Evolutionary conservation across 2,797 vertebrate genomes (phyloP).

Genomic region (Pangasius larnaudii): DNA sequence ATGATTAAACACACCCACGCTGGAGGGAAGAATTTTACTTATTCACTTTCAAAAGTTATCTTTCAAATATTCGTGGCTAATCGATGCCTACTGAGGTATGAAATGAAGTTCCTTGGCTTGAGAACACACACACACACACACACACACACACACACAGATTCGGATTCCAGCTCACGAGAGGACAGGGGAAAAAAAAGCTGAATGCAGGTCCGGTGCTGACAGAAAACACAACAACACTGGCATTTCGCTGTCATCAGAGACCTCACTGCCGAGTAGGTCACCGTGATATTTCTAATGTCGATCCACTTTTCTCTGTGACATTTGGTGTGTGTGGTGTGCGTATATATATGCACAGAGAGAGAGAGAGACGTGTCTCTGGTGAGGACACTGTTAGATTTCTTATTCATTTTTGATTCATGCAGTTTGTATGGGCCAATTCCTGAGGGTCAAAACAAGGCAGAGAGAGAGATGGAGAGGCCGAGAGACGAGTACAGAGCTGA

Average conservation of each 20-base stretch:
- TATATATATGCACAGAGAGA: not conserved
- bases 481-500: not conserved
- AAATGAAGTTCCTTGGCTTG: conserved; percentile 69
- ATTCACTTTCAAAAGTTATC: conserved; percentile 77
- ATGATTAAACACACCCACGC: conserved; percentile 65
- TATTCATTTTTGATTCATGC: conserved; percentile 27
- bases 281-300: conserved; percentile 39
- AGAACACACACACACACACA: conserved; percentile 29
- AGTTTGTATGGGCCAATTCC: conserved; percentile 7
- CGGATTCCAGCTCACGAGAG: conserved; percentile 20
- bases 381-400: conserved; percentile 15
- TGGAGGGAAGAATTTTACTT: conserved; percentile 64
- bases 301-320: conserved; percentile 40
- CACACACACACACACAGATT: not conserved
- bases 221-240: conserved; percentile 35
- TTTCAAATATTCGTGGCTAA: conserved; percentile 76
- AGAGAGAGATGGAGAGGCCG: not conserved
- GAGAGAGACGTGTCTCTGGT: not conserved
- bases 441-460: conserved; percentile 13
- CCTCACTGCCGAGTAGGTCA: conserved; percentile 36
- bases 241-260: conserved; percentile 44
- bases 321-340: conserved; percentile 32
- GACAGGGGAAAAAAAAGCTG: conserved; percentile 22
- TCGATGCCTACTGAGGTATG: conserved; percentile 78
- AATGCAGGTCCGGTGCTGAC: not conserved